Evolutionary conservation across 1,140 invertebrate genomes (phyloP), one percentile per base, ranked within the genome.

Genomic region (Chironomus striatipennis): DNA sequence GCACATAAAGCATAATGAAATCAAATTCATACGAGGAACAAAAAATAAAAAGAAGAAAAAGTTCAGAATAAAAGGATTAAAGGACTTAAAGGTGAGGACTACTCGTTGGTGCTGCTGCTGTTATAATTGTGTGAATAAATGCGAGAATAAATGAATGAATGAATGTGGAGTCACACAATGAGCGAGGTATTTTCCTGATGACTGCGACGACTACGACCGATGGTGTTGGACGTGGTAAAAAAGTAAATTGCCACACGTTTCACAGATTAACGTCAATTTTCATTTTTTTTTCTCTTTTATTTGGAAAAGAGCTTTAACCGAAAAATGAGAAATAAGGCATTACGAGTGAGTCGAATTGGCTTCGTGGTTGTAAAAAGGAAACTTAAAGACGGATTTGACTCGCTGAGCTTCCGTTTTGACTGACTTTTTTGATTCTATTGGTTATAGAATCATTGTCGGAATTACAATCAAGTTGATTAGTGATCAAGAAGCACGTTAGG

Each of bases 261-360:
- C 18, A 7, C 65, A 70, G 65, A 70, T 70, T 70, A 70, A 70
- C 20, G 65, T 70, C 65, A 70, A 70, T 57, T 57, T 57, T 57
- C 47, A 70, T 70, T 70, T 70, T 57, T n/a, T 3, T 57, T 57
- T 57, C 47, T 57, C n/a, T n/a, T n/a, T 17, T 17, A 20, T 67
- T 70, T 20, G 12, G 47, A n/a, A n/a, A 57, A 57, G 24, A 34
- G 24, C 24, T 34, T 34, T 34, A 34, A 34, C 24, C n/a, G 47
- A 57, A 57, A 57, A 15, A 57, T 1, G n/a, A n/a, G n/a, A n/a
- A n/a, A n/a, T n/a, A n/a, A n/a, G n/a, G n/a, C n/a, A n/a, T n/a
- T n/a, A 12, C 4, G n/a, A 57, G 43, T 47, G 43, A 10, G 7
- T 2, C 43, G 15, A 47, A 47, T 47, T 10, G 8, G 8, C 15